phyloP scores from a whole-genome alignment of 2,113 vertebrate species.

The Sinocyclocheilus grahami region DNA sequence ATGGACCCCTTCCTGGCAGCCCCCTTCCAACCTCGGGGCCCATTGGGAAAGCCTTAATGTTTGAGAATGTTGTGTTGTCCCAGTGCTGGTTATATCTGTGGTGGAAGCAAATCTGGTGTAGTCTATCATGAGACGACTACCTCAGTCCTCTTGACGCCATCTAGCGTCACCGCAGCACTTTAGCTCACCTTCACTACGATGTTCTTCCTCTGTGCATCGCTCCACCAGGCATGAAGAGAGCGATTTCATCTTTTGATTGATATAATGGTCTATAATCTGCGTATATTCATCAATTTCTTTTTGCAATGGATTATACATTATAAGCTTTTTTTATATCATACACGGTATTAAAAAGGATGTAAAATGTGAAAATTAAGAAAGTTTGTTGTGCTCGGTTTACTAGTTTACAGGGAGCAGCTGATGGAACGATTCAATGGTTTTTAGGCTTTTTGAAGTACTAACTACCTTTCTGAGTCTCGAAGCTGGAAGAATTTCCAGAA shows the following conservation, averaged over 20 bases:
- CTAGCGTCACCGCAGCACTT: conserved; percentile 17
- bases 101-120: background rate
- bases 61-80: background rate
- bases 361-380: conserved; percentile 44
- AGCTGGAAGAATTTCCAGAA: background rate
- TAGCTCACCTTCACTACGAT: background rate
- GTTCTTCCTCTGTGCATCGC: background rate
- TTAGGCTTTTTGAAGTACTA: background rate
- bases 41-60: conserved; percentile 73
- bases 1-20: conserved; percentile 84
- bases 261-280: background rate
- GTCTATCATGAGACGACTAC: background rate
- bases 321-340: conserved; percentile 7
- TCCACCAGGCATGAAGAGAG: background rate
- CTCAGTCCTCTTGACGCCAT: background rate
- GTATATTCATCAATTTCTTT: conserved; percentile 9
- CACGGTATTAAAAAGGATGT: conserved; percentile 7
- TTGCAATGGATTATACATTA: background rate
- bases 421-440: background rate
- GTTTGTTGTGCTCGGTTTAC: conserved; percentile 1
- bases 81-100: background rate
- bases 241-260: background rate
- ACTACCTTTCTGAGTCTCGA: background rate
- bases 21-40: conserved; percentile 84
- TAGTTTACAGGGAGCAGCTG: background rate